These are phyloP conservation scores for Anastrepha ludens DNA, from an alignment of 1,140 invertebrate genomes.

Conservation along the genomic window DNA sequence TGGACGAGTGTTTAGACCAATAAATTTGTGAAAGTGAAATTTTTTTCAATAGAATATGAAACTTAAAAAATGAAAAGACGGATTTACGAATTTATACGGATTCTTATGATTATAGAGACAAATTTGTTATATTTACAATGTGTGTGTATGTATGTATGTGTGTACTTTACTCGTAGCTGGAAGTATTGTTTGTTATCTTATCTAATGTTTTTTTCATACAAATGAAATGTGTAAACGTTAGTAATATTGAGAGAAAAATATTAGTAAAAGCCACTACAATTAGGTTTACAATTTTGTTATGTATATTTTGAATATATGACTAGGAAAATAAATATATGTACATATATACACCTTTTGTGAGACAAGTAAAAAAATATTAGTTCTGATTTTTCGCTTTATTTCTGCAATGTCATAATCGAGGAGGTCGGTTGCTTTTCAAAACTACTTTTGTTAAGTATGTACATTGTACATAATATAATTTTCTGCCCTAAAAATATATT, in stretches of 20 bases:
- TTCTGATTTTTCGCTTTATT: too few relatives aligned
- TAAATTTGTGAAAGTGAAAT: background rate
- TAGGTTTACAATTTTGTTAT: background rate
- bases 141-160: background rate
- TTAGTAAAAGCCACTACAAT: conserved; percentile 17
- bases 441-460: too few relatives aligned
- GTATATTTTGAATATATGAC: too few relatives aligned
- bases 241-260: background rate
- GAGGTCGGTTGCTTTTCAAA: too few relatives aligned
- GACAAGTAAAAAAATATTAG: too few relatives aligned
- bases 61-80: background rate
- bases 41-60: background rate
- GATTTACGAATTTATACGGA: too few relatives aligned
- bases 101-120: too few relatives aligned
- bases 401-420: too few relatives aligned
- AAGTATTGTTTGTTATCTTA: background rate
- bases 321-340: too few relatives aligned
- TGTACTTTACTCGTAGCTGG: background rate
- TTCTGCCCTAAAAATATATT: too few relatives aligned
- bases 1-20: background rate
- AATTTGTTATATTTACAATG: background rate
- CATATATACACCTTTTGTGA: too few relatives aligned
- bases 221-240: background rate
- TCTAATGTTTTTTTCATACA: background rate
- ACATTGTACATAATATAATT: too few relatives aligned